These are phyloP conservation scores for Tokudaia tokunoshimensis DNA, from an alignment of 2,797 vertebrate genomes.

Conservation along the genomic window DNA sequence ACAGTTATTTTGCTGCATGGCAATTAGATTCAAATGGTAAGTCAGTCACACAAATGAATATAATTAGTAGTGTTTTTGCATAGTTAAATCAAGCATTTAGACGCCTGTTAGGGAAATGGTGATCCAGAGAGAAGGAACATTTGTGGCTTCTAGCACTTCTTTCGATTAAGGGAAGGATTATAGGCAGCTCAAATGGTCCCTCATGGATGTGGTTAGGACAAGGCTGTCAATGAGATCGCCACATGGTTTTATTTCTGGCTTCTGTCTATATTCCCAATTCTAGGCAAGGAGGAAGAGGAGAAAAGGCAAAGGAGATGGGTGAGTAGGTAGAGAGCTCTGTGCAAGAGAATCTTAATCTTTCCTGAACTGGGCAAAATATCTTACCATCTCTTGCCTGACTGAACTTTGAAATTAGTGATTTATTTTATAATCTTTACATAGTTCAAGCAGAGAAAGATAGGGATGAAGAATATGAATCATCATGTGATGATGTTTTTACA, in stretches of 20 bases:
- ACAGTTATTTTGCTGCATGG: conserved; percentile 85
- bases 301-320: not conserved
- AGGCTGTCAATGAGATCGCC: not conserved
- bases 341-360: not conserved
- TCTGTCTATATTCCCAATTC: not conserved
- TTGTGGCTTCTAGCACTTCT: conserved; percentile 16
- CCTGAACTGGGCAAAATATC: not conserved
- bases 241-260: not conserved
- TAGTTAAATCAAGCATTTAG: conserved; percentile 82
- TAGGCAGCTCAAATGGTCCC: not conserved
- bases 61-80: conserved; percentile 82
- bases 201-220: not conserved
- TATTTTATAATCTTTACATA: conserved; percentile 11
- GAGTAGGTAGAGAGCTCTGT: not conserved
- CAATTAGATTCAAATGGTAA: conserved; percentile 85
- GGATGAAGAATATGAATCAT: not conserved
- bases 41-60: conserved; percentile 85
- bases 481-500: not conserved
- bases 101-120: conserved; percentile 71
- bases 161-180: not conserved
- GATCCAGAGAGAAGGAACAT: conserved; percentile 62
- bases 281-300: not conserved
- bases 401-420: not conserved
- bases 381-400: not conserved
- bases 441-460: conserved; percentile 6